phyloP scores from a whole-genome alignment of 2,888 invertebrate genomes.

The Oscheius onirici region DNA sequence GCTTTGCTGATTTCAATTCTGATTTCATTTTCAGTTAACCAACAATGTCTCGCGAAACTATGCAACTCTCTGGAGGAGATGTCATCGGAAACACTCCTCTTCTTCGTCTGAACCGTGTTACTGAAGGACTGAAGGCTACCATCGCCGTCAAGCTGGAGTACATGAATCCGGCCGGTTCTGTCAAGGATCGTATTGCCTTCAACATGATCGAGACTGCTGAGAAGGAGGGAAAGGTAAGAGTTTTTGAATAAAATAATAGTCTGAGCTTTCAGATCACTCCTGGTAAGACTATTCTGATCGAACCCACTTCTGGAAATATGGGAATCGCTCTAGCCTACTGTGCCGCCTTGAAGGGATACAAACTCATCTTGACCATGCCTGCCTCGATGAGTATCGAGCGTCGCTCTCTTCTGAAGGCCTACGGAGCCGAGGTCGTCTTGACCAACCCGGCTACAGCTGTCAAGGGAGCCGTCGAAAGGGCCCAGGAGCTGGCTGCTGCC shows the following conservation, averaged over 20 bases:
- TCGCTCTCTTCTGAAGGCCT: slow-evolving; percentile 62
- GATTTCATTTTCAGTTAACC: background rate
- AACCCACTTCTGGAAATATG: slow-evolving; percentile 69
- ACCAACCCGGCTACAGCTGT: slow-evolving; percentile 63
- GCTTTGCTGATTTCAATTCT: background rate
- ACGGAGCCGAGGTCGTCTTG: slow-evolving; percentile 61
- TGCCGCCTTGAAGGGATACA: slow-evolving; percentile 54
- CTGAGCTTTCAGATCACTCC: slow-evolving; percentile 55
- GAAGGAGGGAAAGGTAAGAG: slow-evolving; percentile 46
- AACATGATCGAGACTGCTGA: slow-evolving; percentile 67
- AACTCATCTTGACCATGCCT: slow-evolving; percentile 69
- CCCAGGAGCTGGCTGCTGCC: slow-evolving; percentile 45
- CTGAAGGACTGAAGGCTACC: slow-evolving; percentile 53
- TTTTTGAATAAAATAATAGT: background rate
- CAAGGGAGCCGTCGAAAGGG: slow-evolving; percentile 61
- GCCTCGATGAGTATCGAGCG: slow-evolving; percentile 68
- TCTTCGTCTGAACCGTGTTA: slow-evolving; percentile 60
- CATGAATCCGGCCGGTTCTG: slow-evolving; percentile 67
- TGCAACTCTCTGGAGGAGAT: slow-evolving; percentile 40
- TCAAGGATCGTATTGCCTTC: slow-evolving; percentile 69
- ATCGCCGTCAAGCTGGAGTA: slow-evolving; percentile 69
- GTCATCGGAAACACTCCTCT: slow-evolving; percentile 66
- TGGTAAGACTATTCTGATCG: slow-evolving; percentile 61
- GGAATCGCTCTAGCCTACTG: slow-evolving; percentile 68
- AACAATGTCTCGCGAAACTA: slow-evolving; percentile 35